These are phyloP conservation scores for Engraulis encrasicolus DNA, from an alignment of 2,113 vertebrate species.

Conservation along the genomic window DNA sequence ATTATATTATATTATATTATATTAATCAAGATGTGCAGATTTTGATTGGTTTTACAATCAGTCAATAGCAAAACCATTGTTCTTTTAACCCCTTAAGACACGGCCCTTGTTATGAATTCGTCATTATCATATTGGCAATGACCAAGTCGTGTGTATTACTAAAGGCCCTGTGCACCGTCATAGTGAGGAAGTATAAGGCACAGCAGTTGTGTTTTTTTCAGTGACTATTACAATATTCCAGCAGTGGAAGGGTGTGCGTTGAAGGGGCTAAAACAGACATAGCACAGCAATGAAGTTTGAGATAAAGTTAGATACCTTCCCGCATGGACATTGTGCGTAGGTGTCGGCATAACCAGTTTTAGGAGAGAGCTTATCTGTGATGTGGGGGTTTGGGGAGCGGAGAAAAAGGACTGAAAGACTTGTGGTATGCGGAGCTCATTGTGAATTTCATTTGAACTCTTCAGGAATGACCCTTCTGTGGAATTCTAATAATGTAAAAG, in stretches of 20 bases:
- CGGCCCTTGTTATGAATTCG: too few species aligned
- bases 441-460: neutral
- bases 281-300: neutral
- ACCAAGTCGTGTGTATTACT: too few species aligned
- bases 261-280: neutral
- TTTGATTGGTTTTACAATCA: neutral
- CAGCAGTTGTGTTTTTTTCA: too few species aligned
- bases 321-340: neutral
- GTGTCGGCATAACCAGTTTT: too few species aligned
- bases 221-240: too few species aligned
- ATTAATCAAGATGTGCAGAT: neutral
- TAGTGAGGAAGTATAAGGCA: too few species aligned
- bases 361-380: too few species aligned
- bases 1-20: too few species aligned
- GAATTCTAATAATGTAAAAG: neutral
- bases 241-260: too few species aligned
- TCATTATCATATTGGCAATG: too few species aligned
- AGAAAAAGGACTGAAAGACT: neutral
- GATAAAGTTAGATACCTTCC: neutral
- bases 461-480: neutral
- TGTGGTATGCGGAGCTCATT: neutral
- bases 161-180: too few species aligned
- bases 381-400: neutral
- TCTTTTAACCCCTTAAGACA: too few species aligned
- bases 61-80: neutral